These are phyloP conservation scores for Hippocampus mohnikei DNA, from an alignment of 2,113 vertebrate species.

Conservation along the genomic window DNA sequence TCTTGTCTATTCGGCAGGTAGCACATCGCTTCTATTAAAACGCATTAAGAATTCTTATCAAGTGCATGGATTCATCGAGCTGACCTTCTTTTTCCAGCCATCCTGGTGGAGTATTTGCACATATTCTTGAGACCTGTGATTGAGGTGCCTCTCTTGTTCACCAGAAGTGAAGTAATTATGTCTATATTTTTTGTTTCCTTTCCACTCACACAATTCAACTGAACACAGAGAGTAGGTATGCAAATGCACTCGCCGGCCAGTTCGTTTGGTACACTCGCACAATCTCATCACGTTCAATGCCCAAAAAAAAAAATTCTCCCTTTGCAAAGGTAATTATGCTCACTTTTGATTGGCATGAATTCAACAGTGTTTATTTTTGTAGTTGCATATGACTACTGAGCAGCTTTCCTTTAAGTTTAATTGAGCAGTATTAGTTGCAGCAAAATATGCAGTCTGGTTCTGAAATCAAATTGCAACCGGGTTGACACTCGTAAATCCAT, in stretches of 20 bases:
- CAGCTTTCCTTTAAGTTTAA: too few species aligned
- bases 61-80: not conserved
- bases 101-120: slow-evolving; percentile 81
- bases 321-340: too few species aligned
- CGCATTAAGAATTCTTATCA: not conserved
- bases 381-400: too few species aligned
- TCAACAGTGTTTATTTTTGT: too few species aligned
- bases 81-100: slow-evolving; percentile 64
- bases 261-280: not conserved
- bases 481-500: too few species aligned
- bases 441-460: too few species aligned
- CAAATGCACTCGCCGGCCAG: not conserved
- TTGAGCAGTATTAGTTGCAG: too few species aligned
- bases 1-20: slow-evolving; percentile 84
- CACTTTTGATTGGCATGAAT: too few species aligned
- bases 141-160: slow-evolving; percentile 81
- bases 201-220: not conserved
- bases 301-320: too few species aligned
- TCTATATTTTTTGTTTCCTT: not conserved
- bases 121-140: slow-evolving; percentile 78
- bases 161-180: slow-evolving; percentile 82
- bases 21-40: not conserved
- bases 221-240: not conserved
- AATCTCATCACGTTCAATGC: too few species aligned
- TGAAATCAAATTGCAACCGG: too few species aligned